phyloP scores from a whole-genome alignment of 2,797 vertebrate genomes.

The Pangasius larnaudii region DNA sequence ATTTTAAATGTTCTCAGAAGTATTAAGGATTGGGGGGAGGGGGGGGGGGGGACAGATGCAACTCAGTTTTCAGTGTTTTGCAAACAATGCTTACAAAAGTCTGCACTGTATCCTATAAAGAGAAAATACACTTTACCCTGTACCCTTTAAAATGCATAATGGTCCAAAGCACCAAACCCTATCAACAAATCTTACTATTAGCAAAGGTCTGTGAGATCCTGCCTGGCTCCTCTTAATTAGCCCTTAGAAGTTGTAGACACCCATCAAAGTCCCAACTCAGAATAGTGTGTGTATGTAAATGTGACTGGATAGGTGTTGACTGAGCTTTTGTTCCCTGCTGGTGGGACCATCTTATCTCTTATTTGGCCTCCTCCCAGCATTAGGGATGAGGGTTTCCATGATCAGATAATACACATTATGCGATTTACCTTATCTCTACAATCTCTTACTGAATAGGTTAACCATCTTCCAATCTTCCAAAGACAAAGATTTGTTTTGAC shows the following conservation, averaged over 20 bases:
- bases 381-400: constrained; percentile 12
- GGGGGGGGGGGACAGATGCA: too few species aligned
- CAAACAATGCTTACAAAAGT: not conserved
- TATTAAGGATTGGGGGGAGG: not conserved
- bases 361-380: constrained; percentile 40
- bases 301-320: constrained; percentile 31
- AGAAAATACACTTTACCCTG: not conserved
- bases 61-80: not conserved
- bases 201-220: constrained; percentile 44
- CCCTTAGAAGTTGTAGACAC: constrained; percentile 42
- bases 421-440: constrained; percentile 19
- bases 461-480: not conserved
- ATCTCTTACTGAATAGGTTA: not conserved
- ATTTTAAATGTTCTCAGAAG: constrained; percentile 27
- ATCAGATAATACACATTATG: constrained; percentile 11
- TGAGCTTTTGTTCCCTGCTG: constrained; percentile 39
- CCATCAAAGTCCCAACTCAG: constrained; percentile 37
- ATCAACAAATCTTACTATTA: constrained; percentile 34
- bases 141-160: constrained; percentile 15
- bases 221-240: constrained; percentile 44
- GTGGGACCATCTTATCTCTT: constrained; percentile 51
- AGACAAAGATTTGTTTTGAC: not conserved
- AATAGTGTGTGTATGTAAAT: constrained; percentile 46
- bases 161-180: not conserved
- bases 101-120: not conserved